Percentiles rank a stretch among this genome's conserved stretches.
phyloP scores from a whole-genome alignment of 2,113 vertebrate species.

The Psittacus erithacus region DNA sequence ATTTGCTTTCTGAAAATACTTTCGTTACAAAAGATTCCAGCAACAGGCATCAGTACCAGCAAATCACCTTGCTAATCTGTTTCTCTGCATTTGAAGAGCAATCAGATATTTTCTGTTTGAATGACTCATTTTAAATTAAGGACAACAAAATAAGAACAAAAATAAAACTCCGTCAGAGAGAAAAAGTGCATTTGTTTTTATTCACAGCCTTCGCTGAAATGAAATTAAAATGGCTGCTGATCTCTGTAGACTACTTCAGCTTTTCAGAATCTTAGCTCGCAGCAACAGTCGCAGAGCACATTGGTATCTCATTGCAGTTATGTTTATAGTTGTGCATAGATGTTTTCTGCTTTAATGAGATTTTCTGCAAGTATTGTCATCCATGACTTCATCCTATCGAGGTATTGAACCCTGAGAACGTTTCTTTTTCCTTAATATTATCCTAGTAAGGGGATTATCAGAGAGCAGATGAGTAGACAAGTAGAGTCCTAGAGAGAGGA shows the following conservation, averaged over 20 bases:
- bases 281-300: background rate
- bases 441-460: background rate
- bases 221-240: background rate
- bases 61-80: background rate
- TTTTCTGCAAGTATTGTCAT: background rate
- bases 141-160: background rate
- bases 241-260: background rate
- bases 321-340: background rate
- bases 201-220: background rate
- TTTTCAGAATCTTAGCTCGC: background rate
- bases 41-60: conserved; percentile 23
- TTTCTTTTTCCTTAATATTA: background rate
- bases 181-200: background rate
- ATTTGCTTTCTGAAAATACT: conserved; percentile 45
- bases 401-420: background rate
- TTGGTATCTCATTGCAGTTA: background rate
- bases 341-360: background rate
- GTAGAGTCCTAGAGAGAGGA: background rate
- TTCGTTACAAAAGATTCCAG: conserved; percentile 24
- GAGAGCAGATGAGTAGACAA: background rate
- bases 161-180: background rate
- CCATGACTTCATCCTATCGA: background rate
- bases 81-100: conserved; percentile 16
- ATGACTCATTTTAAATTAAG: conserved; percentile 30
- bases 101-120: conserved; percentile 12